phyloP scores from a whole-genome alignment of 2,797 vertebrate genomes.

The Chelon auratus region DNA sequence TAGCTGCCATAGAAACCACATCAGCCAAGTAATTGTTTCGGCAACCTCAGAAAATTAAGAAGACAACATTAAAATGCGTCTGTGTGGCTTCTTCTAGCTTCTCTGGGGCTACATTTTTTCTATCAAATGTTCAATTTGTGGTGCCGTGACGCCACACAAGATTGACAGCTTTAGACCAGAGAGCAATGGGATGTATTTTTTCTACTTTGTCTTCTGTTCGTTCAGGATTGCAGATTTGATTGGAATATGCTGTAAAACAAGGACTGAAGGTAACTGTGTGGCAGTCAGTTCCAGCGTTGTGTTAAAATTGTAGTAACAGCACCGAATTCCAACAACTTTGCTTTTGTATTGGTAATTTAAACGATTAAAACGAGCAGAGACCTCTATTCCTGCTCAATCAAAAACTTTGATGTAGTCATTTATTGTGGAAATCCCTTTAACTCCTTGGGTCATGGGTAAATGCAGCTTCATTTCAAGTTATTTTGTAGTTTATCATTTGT shows the following conservation, averaged over 20 bases:
- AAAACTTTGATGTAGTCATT: neutral
- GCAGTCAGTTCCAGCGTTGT: no score
- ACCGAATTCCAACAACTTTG: no score
- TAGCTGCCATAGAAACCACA: slow-evolving; percentile 82
- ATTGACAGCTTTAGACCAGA: slow-evolving; percentile 42
- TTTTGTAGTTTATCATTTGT: neutral
- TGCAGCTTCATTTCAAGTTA: neutral
- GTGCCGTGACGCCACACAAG: slow-evolving; percentile 25
- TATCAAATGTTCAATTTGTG: slow-evolving; percentile 64
- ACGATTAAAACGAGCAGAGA: no score
- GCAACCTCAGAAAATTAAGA: slow-evolving; percentile 80
- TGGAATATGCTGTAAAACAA: no score
- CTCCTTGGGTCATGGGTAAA: no score
- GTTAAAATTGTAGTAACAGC: no score
- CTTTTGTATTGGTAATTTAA: no score
- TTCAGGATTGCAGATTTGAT: neutral
- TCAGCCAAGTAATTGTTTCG: slow-evolving; percentile 83
- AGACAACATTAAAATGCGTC: slow-evolving; percentile 73
- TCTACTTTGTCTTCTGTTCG: neutral
- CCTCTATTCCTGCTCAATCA: neutral
- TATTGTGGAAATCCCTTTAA: neutral
- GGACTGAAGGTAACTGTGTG: no score
- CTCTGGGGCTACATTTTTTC: slow-evolving; percentile 47
- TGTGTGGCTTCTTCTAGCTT: slow-evolving; percentile 44
- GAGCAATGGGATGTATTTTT: neutral